These are phyloP conservation scores for Drosophila fuyamai DNA, from an alignment of 1,140 invertebrate species.

Conservation along the genomic window DNA sequence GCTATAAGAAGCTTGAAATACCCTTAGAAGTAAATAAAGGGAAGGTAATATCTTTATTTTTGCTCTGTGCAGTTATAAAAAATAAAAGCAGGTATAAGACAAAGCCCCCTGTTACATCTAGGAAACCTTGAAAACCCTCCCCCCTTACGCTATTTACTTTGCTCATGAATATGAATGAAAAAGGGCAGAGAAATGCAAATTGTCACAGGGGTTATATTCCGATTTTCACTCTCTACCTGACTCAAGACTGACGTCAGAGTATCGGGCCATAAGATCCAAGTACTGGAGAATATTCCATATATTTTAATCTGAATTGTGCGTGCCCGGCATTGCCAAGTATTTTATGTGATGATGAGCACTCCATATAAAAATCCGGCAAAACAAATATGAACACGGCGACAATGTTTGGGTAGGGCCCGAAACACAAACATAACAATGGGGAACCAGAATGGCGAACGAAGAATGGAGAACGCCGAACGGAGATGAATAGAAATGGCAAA, in stretches of 20 bases:
- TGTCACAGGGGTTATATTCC: constrained; percentile 21
- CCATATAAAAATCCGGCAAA: constrained; percentile 53
- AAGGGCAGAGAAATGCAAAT: constrained; percentile 30
- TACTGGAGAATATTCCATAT: constrained; percentile 42
- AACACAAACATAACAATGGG: constrained; percentile 22
- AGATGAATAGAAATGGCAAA: constrained; percentile 55
- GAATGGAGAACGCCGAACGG: constrained; percentile 14
- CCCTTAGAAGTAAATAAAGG: background rate
- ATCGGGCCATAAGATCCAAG: constrained; percentile 34
- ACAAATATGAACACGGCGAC: constrained; percentile 63
- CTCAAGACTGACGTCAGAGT: constrained; percentile 39
- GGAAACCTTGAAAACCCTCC: constrained; percentile 10
- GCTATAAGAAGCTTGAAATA: background rate
- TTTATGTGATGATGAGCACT: constrained; percentile 10
- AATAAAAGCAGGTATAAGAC: background rate
- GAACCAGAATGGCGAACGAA: background rate
- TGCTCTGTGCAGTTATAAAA: background rate
- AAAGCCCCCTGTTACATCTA: constrained; percentile 3
- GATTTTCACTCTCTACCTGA: constrained; percentile 31
- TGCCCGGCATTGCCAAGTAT: constrained; percentile 38
- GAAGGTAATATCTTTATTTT: background rate
- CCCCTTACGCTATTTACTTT: constrained; percentile 1
- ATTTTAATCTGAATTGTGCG: constrained; percentile 55
- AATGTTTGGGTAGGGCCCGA: constrained; percentile 70
- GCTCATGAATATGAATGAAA: constrained; percentile 25